Base-by-base conservation (phyloP, 2,797 vertebrate genomes). In the Falco cherrug region DNA sequence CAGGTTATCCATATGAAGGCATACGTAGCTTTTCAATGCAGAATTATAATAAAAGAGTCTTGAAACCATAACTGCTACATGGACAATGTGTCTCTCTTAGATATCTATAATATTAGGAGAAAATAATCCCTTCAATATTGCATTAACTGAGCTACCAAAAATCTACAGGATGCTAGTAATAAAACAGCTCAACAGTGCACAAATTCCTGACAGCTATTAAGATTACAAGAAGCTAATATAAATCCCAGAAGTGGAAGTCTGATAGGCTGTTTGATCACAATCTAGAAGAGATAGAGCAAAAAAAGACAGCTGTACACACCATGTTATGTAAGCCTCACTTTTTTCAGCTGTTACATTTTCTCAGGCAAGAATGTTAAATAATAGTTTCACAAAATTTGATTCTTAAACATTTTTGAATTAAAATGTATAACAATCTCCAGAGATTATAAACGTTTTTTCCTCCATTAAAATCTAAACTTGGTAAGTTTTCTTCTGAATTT, bases 121-220 rank as follows among this genome's bases (percentile, higher is more conserved):
- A 48, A 77, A 94, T 20, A 84, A 64, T 24, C 19, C 24, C 43
- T 93, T 64, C 45, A 61, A 50, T 81, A 79, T 35, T 76, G 11
- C 21, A 45, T 84, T 77, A 68, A 84, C 14, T 56, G 74, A 78
- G 24, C 76, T 91, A 91, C 10, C 26, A 60, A 92, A 82, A 95
- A 68, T 20, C 59, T 56, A 19, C 33, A 70, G 45, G 65, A 77
- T 63, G 53, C 3, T 54, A 31, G 26, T 39, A 84, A 80, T 70
- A 93, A 50, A 94, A 29, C 29, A 85, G 10, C 37, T 91, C 63
- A 79, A 65, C 54, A 95, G 73, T 57, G 22, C 35, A 80, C 64
- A 85, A 83, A 84, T 75, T 79, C 28, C 73, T 90, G 74, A 81
- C 83, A 90, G 24, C 54, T 91, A 61, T 85, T 96, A 96, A 90